These are phyloP conservation scores for Oxyura jamaicensis DNA, from an alignment of 2,113 vertebrate genomes.

Conservation along the genomic window DNA sequence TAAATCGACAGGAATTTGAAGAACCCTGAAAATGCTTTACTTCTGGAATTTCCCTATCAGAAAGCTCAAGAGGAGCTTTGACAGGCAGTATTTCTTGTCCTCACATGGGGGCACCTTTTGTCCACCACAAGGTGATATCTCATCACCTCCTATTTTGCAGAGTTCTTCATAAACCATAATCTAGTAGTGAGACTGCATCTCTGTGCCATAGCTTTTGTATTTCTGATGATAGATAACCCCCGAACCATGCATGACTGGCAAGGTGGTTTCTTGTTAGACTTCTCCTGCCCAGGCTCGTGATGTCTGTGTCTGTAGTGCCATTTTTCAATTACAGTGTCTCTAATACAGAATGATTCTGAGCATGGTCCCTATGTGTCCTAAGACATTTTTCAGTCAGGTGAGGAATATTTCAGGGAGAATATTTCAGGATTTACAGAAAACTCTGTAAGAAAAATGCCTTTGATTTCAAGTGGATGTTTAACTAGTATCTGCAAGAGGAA, in stretches of 20 bases:
- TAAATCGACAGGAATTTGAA: not conserved
- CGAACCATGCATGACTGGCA: not conserved
- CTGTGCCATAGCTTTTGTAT: not conserved
- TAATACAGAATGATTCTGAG: too few relatives aligned
- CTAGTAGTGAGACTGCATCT: not conserved
- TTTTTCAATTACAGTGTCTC: too few relatives aligned
- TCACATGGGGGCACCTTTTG: not conserved
- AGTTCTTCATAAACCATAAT: not conserved
- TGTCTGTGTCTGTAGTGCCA: too few relatives aligned
- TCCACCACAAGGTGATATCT: not conserved
- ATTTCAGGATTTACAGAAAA: too few relatives aligned
- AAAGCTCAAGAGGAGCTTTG: not conserved
- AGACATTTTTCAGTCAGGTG: too few relatives aligned
- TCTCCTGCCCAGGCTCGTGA: too few relatives aligned
- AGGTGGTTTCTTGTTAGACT: not conserved
- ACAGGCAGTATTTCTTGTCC: not conserved
- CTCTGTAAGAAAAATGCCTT: too few relatives aligned
- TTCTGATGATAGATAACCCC: not conserved
- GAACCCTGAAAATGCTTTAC: not conserved
- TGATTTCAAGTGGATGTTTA: too few relatives aligned
- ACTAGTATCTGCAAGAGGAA: too few relatives aligned
- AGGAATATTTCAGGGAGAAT: too few relatives aligned
- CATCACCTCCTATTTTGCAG: not conserved
- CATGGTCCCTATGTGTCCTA: too few relatives aligned
- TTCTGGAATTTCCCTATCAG: not conserved